Evolutionary conservation across 2,888 invertebrate genomes (phyloP), one percentile per base, ranked within the genome.

Genomic region (Criorhina ranunculi): DNA sequence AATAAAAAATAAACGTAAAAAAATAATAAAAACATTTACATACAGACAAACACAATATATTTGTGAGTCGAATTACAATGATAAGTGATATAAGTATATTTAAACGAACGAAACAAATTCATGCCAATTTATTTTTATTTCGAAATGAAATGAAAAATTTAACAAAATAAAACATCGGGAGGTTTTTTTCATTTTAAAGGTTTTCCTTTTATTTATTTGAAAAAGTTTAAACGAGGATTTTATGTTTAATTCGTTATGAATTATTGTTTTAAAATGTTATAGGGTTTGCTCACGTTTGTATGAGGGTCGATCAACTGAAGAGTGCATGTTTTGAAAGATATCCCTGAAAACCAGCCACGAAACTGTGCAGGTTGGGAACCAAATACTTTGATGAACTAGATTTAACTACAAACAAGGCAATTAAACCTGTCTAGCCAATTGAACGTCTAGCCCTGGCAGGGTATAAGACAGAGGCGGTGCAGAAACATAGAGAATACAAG

Each of bases 1-100:
- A 11, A 88, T 53, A 88, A 46, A 67, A 44, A 64, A 40, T 17
- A 24, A 89, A 12, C 15, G 87, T 87, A 88, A 87, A 76, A 81
- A 57, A 17, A 35, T 9, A 40, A 44, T 2, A n/a, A 67, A 51
- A 55, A 40, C 51, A 44, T 15, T 64, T 51, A 57, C 42, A 64
- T 12, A 75, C 44, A 73, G 46, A 75, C 51, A 55, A 59, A 67
- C 42, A 60, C 35, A 24, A 24, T 4, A 60, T 42, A 69, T 44
- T 31, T 69, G 51, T 69, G 35, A 42, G 60, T 64, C 15, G 53
- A 51, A 29, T 57, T 59, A 37, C 24, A 42, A 46, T 40, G 49
- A 40, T 12, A 53, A 44, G 12, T 51, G 17, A 15, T 15, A 51
- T 42, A 42, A 1, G 4, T 24, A 4, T 24, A 24, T 24, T 24